phyloP scores from a whole-genome alignment of 2,888 invertebrate species.

The Apocheima hispidaria region DNA sequence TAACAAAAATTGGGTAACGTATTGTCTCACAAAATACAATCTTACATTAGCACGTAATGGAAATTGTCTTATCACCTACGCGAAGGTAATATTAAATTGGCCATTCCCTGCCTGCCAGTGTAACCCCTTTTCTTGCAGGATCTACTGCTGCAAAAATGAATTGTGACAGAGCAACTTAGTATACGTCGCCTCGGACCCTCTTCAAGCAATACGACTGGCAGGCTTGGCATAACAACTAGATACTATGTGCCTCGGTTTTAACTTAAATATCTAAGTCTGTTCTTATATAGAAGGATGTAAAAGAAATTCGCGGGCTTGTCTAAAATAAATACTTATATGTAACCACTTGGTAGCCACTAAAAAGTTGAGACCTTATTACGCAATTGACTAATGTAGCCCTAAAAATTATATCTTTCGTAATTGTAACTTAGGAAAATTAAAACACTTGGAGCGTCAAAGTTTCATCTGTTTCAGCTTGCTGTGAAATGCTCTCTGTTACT shows the following conservation, averaged over 20 bases:
- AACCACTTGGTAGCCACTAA: too few species aligned
- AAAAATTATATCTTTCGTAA: too few species aligned
- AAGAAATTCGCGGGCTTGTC: too few species aligned
- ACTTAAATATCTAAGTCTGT: background rate
- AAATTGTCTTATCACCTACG: background rate
- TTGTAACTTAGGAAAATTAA: too few species aligned
- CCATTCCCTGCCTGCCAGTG: constrained; percentile 3
- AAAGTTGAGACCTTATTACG: too few species aligned
- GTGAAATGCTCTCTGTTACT: too few species aligned
- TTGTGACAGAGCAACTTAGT: constrained; percentile 21
- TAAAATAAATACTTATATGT: too few species aligned
- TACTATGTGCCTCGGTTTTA: background rate
- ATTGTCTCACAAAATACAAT: too few species aligned
- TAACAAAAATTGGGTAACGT: too few species aligned
- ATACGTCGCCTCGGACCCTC: constrained; percentile 41
- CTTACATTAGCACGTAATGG: background rate
- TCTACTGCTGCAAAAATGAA: constrained; percentile 28
- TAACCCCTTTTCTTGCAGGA: constrained; percentile 14
- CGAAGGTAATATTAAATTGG: background rate
- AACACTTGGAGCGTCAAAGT: too few species aligned
- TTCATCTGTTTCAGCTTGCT: too few species aligned
- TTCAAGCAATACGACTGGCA: constrained; percentile 26
- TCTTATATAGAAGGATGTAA: background rate
- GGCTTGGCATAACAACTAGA: constrained; percentile 14
- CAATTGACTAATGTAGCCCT: too few species aligned